Conservation (phyloP, 37 sponge, comb jelly and placozoan species). For the Halichondria panicea region DNA sequence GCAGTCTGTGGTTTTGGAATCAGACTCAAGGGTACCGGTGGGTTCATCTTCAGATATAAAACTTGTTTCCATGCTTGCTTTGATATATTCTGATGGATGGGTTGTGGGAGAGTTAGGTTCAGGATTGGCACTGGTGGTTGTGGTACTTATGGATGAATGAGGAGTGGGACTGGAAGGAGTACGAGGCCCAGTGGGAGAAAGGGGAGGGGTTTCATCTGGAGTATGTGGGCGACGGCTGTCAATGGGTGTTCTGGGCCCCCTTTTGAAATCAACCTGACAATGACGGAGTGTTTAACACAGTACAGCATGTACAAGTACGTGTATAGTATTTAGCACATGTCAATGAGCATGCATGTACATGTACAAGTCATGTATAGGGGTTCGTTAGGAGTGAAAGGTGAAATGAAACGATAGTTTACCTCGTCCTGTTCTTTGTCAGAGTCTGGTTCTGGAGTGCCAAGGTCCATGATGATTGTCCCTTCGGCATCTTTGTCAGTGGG, state of each 20-base stretch:
- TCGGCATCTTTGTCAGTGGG: slow-evolving; percentile 42
- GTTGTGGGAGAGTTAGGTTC: slow-evolving; percentile 2
- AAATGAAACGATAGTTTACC: too few relatives aligned
- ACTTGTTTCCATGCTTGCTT: too few relatives aligned
- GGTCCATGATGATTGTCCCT: slow-evolving; percentile 47
- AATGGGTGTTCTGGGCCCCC: too few relatives aligned
- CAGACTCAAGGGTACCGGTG: too few relatives aligned
- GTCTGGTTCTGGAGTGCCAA: slow-evolving; percentile 9
- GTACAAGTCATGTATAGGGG: neutral
- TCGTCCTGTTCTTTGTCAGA: slow-evolving; percentile 6
- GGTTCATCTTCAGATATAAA: too few relatives aligned
- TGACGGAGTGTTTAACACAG: too few relatives aligned
- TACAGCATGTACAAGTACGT: too few relatives aligned
- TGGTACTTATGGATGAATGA: neutral
- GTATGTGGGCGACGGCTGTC: neutral
- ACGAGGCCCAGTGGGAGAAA: neutral
- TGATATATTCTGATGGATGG: too few relatives aligned
- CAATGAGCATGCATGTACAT: too few relatives aligned
- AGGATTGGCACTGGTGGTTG: neutral
- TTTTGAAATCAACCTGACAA: neutral
- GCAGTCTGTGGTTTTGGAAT: too few relatives aligned
- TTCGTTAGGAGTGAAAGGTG: neutral
- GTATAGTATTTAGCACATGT: too few relatives aligned
- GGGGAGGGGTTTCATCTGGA: slow-evolving; percentile 2
- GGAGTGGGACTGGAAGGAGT: neutral